phyloP scores from a whole-genome alignment of 2,888 invertebrate genomes.

The Sesia apiformis region DNA sequence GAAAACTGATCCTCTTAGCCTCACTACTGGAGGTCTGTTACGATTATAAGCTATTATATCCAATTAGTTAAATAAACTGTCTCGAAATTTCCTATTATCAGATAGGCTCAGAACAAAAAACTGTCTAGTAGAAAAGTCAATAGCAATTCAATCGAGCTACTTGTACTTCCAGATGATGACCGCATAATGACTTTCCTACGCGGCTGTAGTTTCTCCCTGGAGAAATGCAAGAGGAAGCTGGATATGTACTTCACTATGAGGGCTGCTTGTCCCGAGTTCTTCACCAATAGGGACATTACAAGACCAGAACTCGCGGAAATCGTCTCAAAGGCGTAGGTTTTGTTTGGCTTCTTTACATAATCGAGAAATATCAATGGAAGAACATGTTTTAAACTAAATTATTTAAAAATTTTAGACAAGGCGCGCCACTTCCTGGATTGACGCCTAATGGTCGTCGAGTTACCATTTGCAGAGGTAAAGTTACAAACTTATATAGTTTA shows the following conservation, averaged over 20 bases:
- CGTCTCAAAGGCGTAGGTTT: conserved; percentile 72
- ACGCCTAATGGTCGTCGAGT: conserved; percentile 86
- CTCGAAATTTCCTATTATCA: no score
- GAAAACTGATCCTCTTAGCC: no score
- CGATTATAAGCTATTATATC: no score
- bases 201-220: conserved; percentile 84
- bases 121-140: neutral
- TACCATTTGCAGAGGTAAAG: conserved; percentile 76
- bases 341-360: neutral
- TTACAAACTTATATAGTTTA: neutral
- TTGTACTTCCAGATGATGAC: conserved; percentile 72
- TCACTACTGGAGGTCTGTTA: no score
- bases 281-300: conserved; percentile 77
- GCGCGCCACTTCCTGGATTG: conserved; percentile 85
- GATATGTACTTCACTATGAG: conserved; percentile 86
- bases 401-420: conserved; percentile 68
- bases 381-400: neutral
- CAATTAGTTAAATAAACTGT: no score
- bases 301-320: conserved; percentile 76
- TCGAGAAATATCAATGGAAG: neutral
- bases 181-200: conserved; percentile 82
- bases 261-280: conserved; percentile 81
- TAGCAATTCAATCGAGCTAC: neutral
- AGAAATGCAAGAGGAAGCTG: conserved; percentile 82
- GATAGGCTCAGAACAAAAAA: no score